phyloP scores from a whole-genome alignment of 2,797 vertebrate species.

The Bovichtus variegatus region DNA sequence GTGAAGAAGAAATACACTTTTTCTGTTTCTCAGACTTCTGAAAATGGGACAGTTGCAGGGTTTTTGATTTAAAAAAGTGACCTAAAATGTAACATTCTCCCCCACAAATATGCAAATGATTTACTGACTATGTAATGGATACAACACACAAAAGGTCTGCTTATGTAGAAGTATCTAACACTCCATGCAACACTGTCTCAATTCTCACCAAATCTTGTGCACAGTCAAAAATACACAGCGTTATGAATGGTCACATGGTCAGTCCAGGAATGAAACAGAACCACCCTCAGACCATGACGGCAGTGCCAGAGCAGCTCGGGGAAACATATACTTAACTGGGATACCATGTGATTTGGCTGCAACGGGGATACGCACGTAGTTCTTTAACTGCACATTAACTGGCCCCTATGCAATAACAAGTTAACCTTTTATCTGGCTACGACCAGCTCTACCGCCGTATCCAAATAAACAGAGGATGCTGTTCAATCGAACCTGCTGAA shows the following conservation, averaged over 20 bases:
- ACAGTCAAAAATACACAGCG: constrained; percentile 80
- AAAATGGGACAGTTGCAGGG: background rate
- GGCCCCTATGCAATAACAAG: constrained; percentile 85
- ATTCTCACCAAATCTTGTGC: constrained; percentile 70
- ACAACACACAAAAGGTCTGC: background rate
- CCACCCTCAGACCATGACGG: constrained; percentile 77
- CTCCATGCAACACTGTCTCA: constrained; percentile 27
- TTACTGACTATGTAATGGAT: background rate
- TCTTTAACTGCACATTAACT: constrained; percentile 83
- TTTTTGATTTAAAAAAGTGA: background rate
- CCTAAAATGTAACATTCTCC: background rate
- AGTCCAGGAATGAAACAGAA: constrained; percentile 80
- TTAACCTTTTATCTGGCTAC: constrained; percentile 84
- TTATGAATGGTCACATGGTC: constrained; percentile 80
- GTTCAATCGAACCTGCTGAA: constrained; percentile 65
- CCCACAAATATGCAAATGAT: background rate
- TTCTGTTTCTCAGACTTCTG: background rate
- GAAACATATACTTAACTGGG: constrained; percentile 83
- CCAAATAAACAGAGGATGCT: constrained; percentile 81
- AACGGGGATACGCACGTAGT: constrained; percentile 77
- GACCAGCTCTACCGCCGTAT: constrained; percentile 77
- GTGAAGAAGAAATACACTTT: background rate
- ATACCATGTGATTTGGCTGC: constrained; percentile 82
- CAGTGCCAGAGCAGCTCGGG: constrained; percentile 70
- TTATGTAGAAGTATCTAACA: background rate